Conservation (phyloP, 2,113 vertebrate genomes). For the Anhinga rufa region DNA sequence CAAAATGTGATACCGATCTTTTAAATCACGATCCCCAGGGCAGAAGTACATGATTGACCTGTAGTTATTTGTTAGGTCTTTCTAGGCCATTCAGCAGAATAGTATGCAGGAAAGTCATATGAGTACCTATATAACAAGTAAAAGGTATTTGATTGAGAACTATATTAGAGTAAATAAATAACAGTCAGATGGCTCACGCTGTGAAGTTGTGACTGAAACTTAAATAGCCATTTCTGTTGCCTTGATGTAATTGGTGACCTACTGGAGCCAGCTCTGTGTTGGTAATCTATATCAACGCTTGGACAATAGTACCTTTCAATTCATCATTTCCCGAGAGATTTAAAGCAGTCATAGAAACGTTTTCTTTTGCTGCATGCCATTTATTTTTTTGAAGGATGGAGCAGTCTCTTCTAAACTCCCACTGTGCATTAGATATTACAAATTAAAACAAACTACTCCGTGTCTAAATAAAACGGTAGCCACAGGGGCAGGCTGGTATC, state of each 20-base stretch:
- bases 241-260: slow-evolving; percentile 49
- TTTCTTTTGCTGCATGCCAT: neutral
- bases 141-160: slow-evolving; percentile 61
- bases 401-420: slow-evolving; percentile 22
- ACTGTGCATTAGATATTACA: slow-evolving; percentile 43
- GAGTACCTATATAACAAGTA: slow-evolving; percentile 1
- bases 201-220: slow-evolving; percentile 49
- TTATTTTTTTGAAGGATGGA: slow-evolving; percentile 30
- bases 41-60: slow-evolving; percentile 33
- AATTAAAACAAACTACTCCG: slow-evolving; percentile 55
- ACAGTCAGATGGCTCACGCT: neutral
- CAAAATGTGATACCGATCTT: slow-evolving; percentile 4
- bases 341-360: slow-evolving; percentile 54
- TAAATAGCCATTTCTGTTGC: slow-evolving; percentile 38
- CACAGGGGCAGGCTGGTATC: neutral
- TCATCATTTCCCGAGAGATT: slow-evolving; percentile 48
- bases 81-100: slow-evolving; percentile 5
- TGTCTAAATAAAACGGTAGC: slow-evolving; percentile 19
- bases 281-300: slow-evolving; percentile 25
- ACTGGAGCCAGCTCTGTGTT: slow-evolving; percentile 36
- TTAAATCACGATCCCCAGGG: slow-evolving; percentile 14
- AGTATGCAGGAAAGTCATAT: slow-evolving; percentile 23
- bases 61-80: slow-evolving; percentile 40
- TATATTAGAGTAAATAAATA: slow-evolving; percentile 64
- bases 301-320: slow-evolving; percentile 16